Evolutionary conservation across 1,140 invertebrate genomes (phyloP), one percentile per base, ranked within the genome.

Genomic region (Drosophila navojoa): DNA sequence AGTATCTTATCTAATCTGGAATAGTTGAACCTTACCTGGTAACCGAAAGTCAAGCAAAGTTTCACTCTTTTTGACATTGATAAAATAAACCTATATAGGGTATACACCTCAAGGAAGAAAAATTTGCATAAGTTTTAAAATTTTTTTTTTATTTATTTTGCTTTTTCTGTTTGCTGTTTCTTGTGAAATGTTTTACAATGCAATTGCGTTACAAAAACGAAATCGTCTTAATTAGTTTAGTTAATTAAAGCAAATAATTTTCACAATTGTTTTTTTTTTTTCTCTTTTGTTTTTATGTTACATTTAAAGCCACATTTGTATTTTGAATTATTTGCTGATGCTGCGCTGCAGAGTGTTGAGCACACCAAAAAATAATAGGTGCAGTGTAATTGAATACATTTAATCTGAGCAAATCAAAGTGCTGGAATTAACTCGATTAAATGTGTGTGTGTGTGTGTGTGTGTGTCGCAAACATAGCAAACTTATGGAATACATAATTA

Each of bases 401-500:
- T 4, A 19, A 35, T 42, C 11, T 9, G 10, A 9, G 13, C 3
- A 13, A 52, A 52, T 25, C 47, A 49, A 45, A 25, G 66, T 61
- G 66, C 57, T 27, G 32, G 53, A 15, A 16, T 19, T 47, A 40
- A 61, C 47, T 61, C 57, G 16, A 69, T 60, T 44, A 60, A 7
- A 1, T 38, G 35, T 38, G 9, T 38, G 10, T 11, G 35, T 38
- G 9, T 38, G 35, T 3, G 35, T 38, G 35, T 3, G 35, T 11
- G 11, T 13, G 9, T 38, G 35, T 11, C 11, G 72, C 72, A 68
- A 72, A 69, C 78, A 10, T 70, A 73, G 71, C 60, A 45, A 45
- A 76, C 76, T 87, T 87, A 87, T 86, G 79, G 79, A 82, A 86
- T 61, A 49, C 50, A 60, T 82, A 87, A 82, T 82, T 79, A 89